Evolutionary conservation across 2,888 invertebrate species (phyloP).

Genomic region (Clistopyga incitator): DNA sequence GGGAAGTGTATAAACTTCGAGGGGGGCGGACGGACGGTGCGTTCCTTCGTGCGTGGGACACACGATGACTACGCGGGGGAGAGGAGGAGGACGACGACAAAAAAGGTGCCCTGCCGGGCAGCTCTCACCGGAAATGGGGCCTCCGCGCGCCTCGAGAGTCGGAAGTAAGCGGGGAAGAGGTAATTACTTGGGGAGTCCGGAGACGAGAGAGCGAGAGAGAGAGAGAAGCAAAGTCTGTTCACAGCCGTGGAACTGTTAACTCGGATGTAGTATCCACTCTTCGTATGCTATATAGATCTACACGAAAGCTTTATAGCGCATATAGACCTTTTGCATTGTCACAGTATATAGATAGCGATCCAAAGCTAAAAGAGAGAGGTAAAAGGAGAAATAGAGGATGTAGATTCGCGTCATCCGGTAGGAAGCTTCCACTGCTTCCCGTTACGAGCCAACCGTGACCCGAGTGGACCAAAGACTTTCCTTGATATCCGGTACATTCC

Average conservation of each 20-base stretch:
- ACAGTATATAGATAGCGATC: slow-evolving; percentile 46
- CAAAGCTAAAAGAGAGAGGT: slow-evolving; percentile 62
- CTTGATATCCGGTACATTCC: slow-evolving; percentile 38
- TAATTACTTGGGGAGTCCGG: slow-evolving; percentile 76
- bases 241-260: slow-evolving; percentile 62
- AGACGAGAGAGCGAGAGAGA: slow-evolving; percentile 49
- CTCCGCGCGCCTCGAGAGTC: slow-evolving; percentile 71
- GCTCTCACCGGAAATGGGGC: slow-evolving; percentile 80
- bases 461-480: slow-evolving; percentile 61
- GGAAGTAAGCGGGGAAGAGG: slow-evolving; percentile 80
- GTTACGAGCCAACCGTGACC: slow-evolving; percentile 71
- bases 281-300: slow-evolving; percentile 26
- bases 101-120: slow-evolving; percentile 68
- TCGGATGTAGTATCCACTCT: slow-evolving; percentile 50
- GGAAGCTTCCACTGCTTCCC: slow-evolving; percentile 75
- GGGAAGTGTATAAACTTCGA: slow-evolving; percentile 73
- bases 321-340: slow-evolving; percentile 65
- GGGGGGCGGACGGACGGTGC: slow-evolving; percentile 73
- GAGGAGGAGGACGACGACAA: slow-evolving; percentile 54
- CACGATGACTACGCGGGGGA: slow-evolving; percentile 61
- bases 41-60: slow-evolving; percentile 81
- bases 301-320: slow-evolving; percentile 71
- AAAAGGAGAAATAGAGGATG: slow-evolving; percentile 71
- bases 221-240: slow-evolving; percentile 59
- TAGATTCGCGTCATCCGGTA: slow-evolving; percentile 68